Conservation (phyloP, 2,113 vertebrate genomes). For the Ageneiosus marmoratus region DNA sequence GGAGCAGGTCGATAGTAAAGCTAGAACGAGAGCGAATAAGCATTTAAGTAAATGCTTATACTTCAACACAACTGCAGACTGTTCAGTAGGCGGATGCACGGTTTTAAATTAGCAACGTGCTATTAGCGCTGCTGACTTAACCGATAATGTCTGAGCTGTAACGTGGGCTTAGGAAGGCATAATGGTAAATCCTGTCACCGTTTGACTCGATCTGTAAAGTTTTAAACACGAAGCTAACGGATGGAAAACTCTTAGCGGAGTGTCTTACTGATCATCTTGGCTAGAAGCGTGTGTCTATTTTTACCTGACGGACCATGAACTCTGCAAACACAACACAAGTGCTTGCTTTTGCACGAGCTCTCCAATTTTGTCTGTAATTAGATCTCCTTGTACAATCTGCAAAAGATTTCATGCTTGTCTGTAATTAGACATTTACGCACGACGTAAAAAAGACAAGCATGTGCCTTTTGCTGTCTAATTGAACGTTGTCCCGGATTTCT, state of each 20-base stretch:
- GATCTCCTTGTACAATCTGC: conserved; percentile 3
- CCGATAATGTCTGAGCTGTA: neutral
- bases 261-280: neutral
- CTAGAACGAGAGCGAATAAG: neutral
- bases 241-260: neutral
- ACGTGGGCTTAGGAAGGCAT: neutral
- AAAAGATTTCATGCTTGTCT: conserved; percentile 5
- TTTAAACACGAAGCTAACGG: neutral
- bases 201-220: neutral
- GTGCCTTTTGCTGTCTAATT: conserved; percentile 12
- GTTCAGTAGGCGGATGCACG: neutral
- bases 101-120: conserved; percentile 25
- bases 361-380: conserved; percentile 11
- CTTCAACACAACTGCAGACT: neutral
- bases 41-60: conserved; percentile 11
- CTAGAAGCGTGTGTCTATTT: neutral
- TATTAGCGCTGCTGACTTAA: conserved; percentile 29
- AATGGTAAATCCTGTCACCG: neutral
- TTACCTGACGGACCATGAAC: neutral
- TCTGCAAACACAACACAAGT: neutral
- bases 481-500: conserved; percentile 13
- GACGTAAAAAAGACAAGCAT: neutral
- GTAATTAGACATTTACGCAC: conserved; percentile 3
- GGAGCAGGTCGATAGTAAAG: conserved; percentile 17
- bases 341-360: neutral